Evolutionary conservation across 2,888 invertebrate genomes (phyloP), one percentile per base, ranked within the genome.

Genomic region (Brachynemurus nebulosus): DNA sequence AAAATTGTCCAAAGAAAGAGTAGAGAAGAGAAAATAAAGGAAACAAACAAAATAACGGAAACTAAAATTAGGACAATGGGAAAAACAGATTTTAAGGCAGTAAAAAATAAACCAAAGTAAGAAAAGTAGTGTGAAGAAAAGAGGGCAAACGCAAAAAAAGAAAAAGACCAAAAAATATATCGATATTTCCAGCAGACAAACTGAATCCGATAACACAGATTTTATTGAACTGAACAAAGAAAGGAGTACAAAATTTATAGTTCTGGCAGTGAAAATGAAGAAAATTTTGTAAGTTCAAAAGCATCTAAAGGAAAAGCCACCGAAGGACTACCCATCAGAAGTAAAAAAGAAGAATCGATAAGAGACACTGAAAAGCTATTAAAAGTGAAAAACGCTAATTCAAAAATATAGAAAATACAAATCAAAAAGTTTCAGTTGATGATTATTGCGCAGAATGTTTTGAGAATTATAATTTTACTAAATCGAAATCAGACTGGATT

Each of bases 391-490:
- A 46, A 47, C n/a, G n/a, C 9, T 41, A 48, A 50, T 47, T 47
- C 35, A 47, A 48, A 43, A 50, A 45, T n/a, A n/a, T 19, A 47
- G 6, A 37, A 43, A 50, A 23, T 23, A 23, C 25, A 6, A 23
- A 23, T 6, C 6, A 34, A 34, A n/a, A 34, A 34, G 34, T 34
- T 34, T 34, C 34, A 12, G 34, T 34, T 34, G 5, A 34, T 34
- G 34, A 25, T 40, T 40, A 23, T 18, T 40, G 21, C 21, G 21
- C 17, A 27, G 39, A 50, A 45, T 49, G 48, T 41, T 48, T 48
- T 45, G 48, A 52, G 18, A 50, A 50, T 49, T 51, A 52, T 19
- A 51, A 48, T 48, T 48, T 50, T 41, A 49, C 45, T 45, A 48
- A 50, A 50, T 51, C 46, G 27, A 50, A 48, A 48, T 48, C 45